A percentile compares a stretch with the other conserved stretches of the same genome.
Conservation (phyloP, 2,888 invertebrate genomes). For the Calliopum simillimum region DNA sequence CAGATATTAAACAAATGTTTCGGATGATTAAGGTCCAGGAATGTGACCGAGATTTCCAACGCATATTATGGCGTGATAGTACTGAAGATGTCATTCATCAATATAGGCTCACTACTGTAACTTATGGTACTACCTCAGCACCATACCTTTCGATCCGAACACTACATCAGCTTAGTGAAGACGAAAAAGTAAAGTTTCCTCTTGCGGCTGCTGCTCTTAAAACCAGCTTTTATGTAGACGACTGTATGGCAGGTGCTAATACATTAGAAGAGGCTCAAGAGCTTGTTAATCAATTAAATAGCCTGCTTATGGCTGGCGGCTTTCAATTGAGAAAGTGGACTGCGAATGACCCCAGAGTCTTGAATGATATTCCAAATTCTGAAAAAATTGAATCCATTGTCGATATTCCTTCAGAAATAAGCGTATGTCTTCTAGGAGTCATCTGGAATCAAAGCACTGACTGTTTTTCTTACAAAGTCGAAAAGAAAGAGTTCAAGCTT, state of each 20-base stretch:
- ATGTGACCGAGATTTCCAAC: constrained; percentile 31
- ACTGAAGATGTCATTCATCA: constrained; percentile 12
- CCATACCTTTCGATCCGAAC: constrained; percentile 23
- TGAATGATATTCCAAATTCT: too few species aligned
- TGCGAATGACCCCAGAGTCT: too few species aligned
- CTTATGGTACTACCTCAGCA: constrained; percentile 22
- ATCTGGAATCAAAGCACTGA: too few species aligned
- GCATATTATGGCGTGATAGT: constrained; percentile 24
- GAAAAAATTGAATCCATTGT: constrained; percentile 26
- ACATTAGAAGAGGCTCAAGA: constrained; percentile 21
- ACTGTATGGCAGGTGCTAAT: constrained; percentile 29
- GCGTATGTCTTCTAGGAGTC: too few species aligned
- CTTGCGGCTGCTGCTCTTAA: constrained; percentile 19
- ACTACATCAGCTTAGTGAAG: constrained; percentile 25
- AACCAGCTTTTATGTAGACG: constrained; percentile 32
- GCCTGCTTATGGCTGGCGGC: too few species aligned
- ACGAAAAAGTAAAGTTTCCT: constrained; percentile 4
- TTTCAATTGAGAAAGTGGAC: too few species aligned
- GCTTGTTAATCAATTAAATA: constrained; percentile 29
- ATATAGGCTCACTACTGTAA: constrained; percentile 28
- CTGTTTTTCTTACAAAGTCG: too few species aligned
- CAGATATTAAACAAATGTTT: constrained; percentile 39
- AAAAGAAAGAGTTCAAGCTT: too few species aligned
- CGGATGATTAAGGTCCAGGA: constrained; percentile 29
- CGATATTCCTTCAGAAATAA: too few species aligned